These are phyloP conservation scores for Phylloscopus collybita DNA, from an alignment of 2,797 vertebrate species.

Conservation along the genomic window DNA sequence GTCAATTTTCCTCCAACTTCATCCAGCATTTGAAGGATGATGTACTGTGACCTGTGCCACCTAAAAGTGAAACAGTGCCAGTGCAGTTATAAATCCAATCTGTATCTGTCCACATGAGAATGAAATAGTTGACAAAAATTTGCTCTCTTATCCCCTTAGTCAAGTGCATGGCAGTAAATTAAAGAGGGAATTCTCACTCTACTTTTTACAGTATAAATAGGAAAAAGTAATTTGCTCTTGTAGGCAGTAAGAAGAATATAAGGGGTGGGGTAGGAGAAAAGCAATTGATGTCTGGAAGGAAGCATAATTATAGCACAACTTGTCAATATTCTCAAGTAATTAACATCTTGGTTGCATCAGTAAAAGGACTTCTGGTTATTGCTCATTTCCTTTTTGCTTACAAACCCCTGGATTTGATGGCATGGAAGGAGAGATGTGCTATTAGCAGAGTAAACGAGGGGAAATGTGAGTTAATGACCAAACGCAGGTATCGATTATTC, in stretches of 20 bases:
- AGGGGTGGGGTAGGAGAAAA: not conserved
- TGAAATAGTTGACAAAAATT: not conserved
- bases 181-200: not conserved
- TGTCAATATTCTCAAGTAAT: slow-evolving; percentile 27
- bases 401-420: not conserved
- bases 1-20: not conserved
- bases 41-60: not conserved
- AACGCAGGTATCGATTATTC: not conserved
- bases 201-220: not conserved
- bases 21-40: not conserved
- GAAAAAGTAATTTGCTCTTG: not conserved
- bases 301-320: not conserved
- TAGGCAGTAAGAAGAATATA: not conserved
- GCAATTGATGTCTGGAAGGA: not conserved
- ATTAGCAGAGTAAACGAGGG: slow-evolving; percentile 17
- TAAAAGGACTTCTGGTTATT: slow-evolving; percentile 6
- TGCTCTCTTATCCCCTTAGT: not conserved
- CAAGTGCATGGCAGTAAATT: not conserved
- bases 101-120: not conserved
- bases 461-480: not conserved
- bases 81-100: not conserved
- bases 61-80: not conserved
- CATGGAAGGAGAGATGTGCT: not conserved
- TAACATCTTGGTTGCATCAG: slow-evolving; percentile 36
- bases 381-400: slow-evolving; percentile 23